Percentiles rank a stretch among this genome's conserved stretches.
Evolutionary conservation across 2,888 invertebrate species (phyloP).

Genomic region (Dasysyrphus albostriatus): DNA sequence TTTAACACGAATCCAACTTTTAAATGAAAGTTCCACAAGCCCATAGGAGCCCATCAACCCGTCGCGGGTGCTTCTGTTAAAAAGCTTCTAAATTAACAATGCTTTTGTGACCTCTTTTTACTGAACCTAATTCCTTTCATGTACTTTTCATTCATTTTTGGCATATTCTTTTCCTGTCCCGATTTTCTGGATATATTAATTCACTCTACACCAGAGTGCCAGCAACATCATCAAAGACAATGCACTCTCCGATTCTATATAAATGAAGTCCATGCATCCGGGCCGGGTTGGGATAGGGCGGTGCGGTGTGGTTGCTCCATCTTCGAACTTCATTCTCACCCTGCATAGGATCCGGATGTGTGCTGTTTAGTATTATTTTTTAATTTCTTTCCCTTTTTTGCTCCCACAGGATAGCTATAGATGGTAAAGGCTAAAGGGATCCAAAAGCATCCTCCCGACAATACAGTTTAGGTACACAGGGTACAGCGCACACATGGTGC

Average conservation of each 20-base stretch:
- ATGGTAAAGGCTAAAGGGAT: slow-evolving; percentile 25
- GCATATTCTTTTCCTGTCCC: slow-evolving; percentile 30
- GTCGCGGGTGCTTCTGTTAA: background rate
- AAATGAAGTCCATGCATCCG: slow-evolving; percentile 49
- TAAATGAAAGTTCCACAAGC: background rate
- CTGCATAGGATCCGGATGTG: slow-evolving; percentile 24
- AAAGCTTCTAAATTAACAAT: slow-evolving; percentile 56
- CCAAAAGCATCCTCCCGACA: slow-evolving; percentile 29
- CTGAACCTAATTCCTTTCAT: slow-evolving; percentile 33
- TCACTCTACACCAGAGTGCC: slow-evolving; percentile 21
- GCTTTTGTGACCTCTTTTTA: slow-evolving; percentile 58
- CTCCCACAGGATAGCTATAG: background rate
- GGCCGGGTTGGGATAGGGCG: background rate
- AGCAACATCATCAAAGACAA: slow-evolving; percentile 53
- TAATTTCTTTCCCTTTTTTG: slow-evolving; percentile 52
- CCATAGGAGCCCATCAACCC: background rate
- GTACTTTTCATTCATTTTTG: slow-evolving; percentile 53
- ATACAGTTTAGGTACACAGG: slow-evolving; percentile 12
- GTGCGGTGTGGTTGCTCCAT: slow-evolving; percentile 18
- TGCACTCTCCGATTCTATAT: slow-evolving; percentile 46
- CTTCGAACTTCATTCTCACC: slow-evolving; percentile 43
- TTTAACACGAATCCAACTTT: slow-evolving; percentile 6
- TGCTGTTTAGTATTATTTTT: slow-evolving; percentile 68
- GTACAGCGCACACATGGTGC: slow-evolving; percentile 20
- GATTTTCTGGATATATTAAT: slow-evolving; percentile 39